A percentile compares a stretch with the other conserved stretches of the same genome.
Conservation (phyloP, 2,888 invertebrate genomes). For the Teleogryllus oceanicus region DNA sequence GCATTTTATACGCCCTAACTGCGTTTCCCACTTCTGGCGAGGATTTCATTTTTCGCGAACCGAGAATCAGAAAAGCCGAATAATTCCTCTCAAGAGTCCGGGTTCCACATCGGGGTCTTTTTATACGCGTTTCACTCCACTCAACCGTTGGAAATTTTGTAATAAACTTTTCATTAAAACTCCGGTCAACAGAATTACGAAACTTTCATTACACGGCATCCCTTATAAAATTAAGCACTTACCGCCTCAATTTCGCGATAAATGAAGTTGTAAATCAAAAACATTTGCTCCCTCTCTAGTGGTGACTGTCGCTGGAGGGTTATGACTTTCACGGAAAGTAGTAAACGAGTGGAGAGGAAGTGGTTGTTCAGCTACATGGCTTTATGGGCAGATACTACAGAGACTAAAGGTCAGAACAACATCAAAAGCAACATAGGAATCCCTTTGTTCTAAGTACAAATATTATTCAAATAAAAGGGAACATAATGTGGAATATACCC, state of each 20-base stretch:
- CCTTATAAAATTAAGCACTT: slow-evolving; percentile 18
- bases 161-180: slow-evolving; percentile 18
- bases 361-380: no score
- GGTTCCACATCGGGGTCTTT: background rate
- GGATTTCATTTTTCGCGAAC: background rate
- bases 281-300: background rate
- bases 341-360: no score
- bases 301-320: no score
- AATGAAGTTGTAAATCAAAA: slow-evolving; percentile 11
- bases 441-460: no score
- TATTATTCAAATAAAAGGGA: no score
- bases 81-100: background rate
- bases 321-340: no score
- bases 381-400: no score
- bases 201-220: background rate
- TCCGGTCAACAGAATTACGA: background rate
- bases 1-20: no score
- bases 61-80: background rate
- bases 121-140: background rate
- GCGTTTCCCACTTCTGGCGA: background rate
- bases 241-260: slow-evolving; percentile 7
- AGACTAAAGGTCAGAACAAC: no score
- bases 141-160: background rate
- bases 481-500: no score
- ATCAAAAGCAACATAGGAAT: no score